Percentiles rank a stretch among this genome's conserved stretches.
Evolutionary conservation across 1,140 invertebrate genomes (phyloP).

Genomic region (Heliconius nattereri): DNA sequence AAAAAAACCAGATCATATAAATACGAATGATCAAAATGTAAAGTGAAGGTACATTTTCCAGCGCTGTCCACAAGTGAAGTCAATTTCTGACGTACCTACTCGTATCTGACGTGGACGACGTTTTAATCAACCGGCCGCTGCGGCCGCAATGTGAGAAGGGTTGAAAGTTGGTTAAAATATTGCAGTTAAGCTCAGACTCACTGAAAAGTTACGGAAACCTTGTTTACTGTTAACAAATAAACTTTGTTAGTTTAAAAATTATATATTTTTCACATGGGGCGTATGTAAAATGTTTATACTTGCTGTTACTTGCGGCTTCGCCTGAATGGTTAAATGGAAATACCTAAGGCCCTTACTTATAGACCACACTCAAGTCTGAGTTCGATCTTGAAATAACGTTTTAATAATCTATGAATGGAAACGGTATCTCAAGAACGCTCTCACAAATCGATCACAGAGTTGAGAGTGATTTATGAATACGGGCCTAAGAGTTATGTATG

Average conservation of each 20-base stretch:
- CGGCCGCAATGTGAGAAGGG: slow-evolving; percentile 13
- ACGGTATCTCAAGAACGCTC: too few species aligned
- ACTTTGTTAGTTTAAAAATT: background rate
- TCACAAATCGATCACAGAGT: too few species aligned
- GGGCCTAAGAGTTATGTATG: too few species aligned
- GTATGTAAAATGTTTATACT: background rate
- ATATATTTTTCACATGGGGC: background rate
- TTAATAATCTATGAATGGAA: too few species aligned
- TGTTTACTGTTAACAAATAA: background rate
- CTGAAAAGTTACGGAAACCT: background rate
- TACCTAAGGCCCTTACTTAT: too few species aligned
- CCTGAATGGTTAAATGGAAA: background rate
- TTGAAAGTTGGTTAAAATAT: slow-evolving; percentile 19
- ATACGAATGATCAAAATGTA: background rate
- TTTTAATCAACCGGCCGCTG: slow-evolving; percentile 7
- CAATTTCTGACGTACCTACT: background rate
- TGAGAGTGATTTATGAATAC: too few species aligned
- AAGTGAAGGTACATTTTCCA: background rate
- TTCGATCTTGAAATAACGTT: too few species aligned
- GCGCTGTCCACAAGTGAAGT: background rate
- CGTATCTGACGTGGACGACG: slow-evolving; percentile 17
- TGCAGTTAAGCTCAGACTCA: background rate
- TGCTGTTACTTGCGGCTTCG: background rate
- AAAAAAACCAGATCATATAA: background rate
- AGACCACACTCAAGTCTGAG: too few species aligned